Conservation (phyloP, 1,140 invertebrate species). For the Geopemphigus sp. region DNA sequence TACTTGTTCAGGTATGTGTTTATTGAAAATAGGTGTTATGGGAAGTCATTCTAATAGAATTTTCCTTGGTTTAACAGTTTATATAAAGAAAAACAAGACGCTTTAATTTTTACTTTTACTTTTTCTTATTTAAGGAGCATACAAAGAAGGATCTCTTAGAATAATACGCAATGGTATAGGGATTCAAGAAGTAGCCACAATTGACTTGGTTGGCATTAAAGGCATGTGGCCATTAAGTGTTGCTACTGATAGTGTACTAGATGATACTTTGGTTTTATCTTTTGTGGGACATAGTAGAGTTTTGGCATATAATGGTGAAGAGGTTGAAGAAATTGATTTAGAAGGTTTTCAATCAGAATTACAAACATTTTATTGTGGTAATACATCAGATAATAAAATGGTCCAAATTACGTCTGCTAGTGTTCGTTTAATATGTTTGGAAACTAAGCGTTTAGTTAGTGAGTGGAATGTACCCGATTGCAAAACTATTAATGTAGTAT, state of each 20-base stretch:
- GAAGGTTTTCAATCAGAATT: conserved; percentile 82
- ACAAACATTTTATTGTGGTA: conserved; percentile 90
- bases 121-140: conserved; percentile 64
- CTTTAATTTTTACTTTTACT: neutral
- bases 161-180: conserved; percentile 98
- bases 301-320: conserved; percentile 52
- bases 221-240: conserved; percentile 93
- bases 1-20: conserved; percentile 81
- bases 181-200: conserved; percentile 95
- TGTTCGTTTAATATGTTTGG: conserved; percentile 67
- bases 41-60: too few species aligned
- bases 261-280: conserved; percentile 88
- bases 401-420: conserved; percentile 77
- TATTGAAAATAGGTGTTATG: too few species aligned
- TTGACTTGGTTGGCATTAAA: conserved; percentile 95
- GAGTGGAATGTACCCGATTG: conserved; percentile 76
- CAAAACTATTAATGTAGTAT: conserved; percentile 81
- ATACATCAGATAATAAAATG: conserved; percentile 80
- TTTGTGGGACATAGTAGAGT: conserved; percentile 71
- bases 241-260: conserved; percentile 62
- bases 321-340: conserved; percentile 92
- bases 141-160: conserved; percentile 93
- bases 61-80: neutral
- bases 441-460: conserved; percentile 66
- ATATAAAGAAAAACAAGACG: neutral